A percentile compares a stretch with the other conserved stretches of the same genome.
Conservation (phyloP, 2,113 vertebrate species). For the Tenebrosternarchus preto region DNA sequence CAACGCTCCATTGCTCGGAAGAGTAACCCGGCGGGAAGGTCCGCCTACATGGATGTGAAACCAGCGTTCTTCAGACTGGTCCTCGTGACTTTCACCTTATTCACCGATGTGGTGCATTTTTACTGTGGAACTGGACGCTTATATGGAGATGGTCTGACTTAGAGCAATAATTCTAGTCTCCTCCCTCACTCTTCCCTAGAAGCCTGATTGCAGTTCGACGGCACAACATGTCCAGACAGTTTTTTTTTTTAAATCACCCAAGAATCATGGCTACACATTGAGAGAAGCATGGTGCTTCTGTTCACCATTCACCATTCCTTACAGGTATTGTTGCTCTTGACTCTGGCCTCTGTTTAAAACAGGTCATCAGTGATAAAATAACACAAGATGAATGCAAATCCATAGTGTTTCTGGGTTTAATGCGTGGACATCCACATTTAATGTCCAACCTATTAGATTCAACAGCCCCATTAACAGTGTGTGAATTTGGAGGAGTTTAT, state of each 20-base stretch:
- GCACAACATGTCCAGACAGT: too few relatives aligned
- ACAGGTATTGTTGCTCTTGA: too few relatives aligned
- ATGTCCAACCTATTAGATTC: background rate
- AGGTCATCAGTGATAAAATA: too few relatives aligned
- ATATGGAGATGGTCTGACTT: background rate
- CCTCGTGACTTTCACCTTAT: background rate
- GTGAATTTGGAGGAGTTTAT: background rate
- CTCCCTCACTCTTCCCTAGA: too few relatives aligned
- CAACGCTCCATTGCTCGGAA: background rate
- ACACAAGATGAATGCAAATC: background rate
- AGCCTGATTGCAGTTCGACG: too few relatives aligned
- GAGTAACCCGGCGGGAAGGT: background rate
- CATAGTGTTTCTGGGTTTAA: constrained; percentile 11
- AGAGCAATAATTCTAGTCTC: too few relatives aligned
- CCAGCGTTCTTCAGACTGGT: background rate
- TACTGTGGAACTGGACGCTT: background rate
- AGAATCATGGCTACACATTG: too few relatives aligned
- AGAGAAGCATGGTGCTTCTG: too few relatives aligned
- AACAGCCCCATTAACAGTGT: constrained; percentile 27
- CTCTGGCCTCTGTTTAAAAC: too few relatives aligned
- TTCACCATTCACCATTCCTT: too few relatives aligned
- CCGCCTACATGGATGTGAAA: background rate
- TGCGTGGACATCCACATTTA: background rate
- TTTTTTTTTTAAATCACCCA: too few relatives aligned
- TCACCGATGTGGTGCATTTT: background rate